Base-by-base conservation (phyloP, 2,888 invertebrate species). In the Clunio marinus region DNA sequence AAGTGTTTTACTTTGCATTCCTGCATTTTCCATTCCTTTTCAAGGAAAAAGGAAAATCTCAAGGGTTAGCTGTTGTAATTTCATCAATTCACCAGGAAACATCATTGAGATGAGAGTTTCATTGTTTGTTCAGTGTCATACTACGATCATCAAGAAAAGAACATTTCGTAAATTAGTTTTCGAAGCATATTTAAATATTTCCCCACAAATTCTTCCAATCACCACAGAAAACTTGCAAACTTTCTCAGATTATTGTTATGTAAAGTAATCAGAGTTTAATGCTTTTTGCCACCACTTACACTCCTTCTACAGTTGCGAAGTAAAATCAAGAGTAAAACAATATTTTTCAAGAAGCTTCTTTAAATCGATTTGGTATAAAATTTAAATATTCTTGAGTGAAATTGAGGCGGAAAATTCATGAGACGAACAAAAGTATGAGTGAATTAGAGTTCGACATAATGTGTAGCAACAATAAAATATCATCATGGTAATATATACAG, bases 311-410 rank as follows among this genome's bases (percentile, higher is more conserved):
- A 17, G 51, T 17, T 8, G 7, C 51, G 22, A 7, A 32, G 32
- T 8, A 10, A 8, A 17, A 20, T 22, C 4, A n/a, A 2, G 2
- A 22, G 22, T 51, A 51, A 51, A 51, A 51, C 22, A 51, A 51
- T 51, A 51, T 32, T 32, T n/a, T 32, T 32, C 35, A 13, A 51
- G 7, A 22, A 4, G 51, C 51, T 51, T 51, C 20, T 51, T 51
- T 20, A 51, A 35, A 55, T 51, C 32, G 28, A 57, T 66, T 13
- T 20, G 35, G 37, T 55, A 55, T 57, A 5, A 66, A 51, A 66
- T 66, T 66, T 66, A 66, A 66, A 66, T 66, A 27, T 22, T 22
- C 22, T 22, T 8, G 4, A 51, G 4, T 51, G 20, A 22, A 22
- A 51, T 22, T 22, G 51, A 22, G 22, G 51, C n/a, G n/a, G n/a